Evolutionary conservation across 2,113 vertebrate species (phyloP).

Genomic region (Protobothrops flavoviridis): DNA sequence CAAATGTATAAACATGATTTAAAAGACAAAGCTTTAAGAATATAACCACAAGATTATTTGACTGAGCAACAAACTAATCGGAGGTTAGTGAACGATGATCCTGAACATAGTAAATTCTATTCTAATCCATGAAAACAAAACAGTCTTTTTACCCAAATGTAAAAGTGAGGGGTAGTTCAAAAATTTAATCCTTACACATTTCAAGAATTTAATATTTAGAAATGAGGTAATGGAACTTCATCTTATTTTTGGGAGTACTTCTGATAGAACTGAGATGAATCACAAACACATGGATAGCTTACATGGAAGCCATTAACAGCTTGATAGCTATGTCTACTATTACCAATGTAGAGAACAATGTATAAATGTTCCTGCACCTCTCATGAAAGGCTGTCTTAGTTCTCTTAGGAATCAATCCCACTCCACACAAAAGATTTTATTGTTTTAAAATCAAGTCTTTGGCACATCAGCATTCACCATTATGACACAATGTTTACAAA

Average conservation of each 20-base stretch:
- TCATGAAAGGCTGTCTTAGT: background rate
- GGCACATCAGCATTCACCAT: background rate
- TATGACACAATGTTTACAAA: background rate
- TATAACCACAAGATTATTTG: constrained; percentile 22
- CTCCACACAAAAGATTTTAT: background rate
- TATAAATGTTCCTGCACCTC: background rate
- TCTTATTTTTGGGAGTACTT: constrained; percentile 5
- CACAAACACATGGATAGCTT: background rate
- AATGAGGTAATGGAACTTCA: background rate
- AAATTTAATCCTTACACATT: constrained; percentile 27
- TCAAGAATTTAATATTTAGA: constrained; percentile 4
- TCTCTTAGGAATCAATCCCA: background rate
- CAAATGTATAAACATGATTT: constrained; percentile 25
- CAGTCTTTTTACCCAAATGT: background rate
- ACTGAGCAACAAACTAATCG: constrained; percentile 31
- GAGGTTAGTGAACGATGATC: constrained; percentile 28
- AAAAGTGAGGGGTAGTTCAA: constrained; percentile 15
- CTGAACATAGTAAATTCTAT: constrained; percentile 29
- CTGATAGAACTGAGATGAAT: background rate
- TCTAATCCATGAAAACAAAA: constrained; percentile 21
- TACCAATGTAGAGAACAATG: background rate
- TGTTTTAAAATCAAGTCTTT: background rate
- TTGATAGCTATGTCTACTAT: background rate
- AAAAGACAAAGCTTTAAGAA: constrained; percentile 37
- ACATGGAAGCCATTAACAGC: background rate